phyloP scores from a whole-genome alignment of 2,797 vertebrate genomes.

The Lagodon rhomboides region DNA sequence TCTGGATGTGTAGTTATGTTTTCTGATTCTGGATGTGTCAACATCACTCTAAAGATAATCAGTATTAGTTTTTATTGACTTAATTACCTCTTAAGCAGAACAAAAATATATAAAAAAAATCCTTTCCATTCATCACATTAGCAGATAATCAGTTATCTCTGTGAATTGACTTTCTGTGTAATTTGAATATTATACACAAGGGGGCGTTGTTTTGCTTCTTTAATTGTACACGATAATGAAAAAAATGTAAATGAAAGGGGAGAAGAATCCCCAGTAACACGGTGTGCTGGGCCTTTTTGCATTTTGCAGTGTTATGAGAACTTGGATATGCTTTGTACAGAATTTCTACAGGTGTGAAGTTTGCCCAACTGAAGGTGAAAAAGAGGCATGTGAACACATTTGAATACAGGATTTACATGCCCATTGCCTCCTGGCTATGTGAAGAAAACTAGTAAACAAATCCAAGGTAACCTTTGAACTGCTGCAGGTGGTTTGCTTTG shows the following conservation, averaged over 20 bases:
- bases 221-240: conserved; percentile 49
- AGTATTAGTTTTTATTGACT: conserved; percentile 82
- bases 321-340: conserved; percentile 76
- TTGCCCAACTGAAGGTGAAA: conserved; percentile 49
- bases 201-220: conserved; percentile 65
- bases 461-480: conserved; percentile 55
- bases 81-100: conserved; percentile 75
- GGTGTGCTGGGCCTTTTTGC: conserved; percentile 63
- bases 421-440: conserved; percentile 20
- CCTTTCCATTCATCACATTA: conserved; percentile 54
- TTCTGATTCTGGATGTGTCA: conserved; percentile 58
- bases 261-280: conserved; percentile 39
- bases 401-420: conserved; percentile 53
- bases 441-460: conserved; percentile 48
- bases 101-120: conserved; percentile 32
- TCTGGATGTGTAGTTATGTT: conserved; percentile 55
- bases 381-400: conserved; percentile 39
- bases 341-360: conserved; percentile 69
- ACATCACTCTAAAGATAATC: conserved; percentile 73
- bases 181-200: conserved; percentile 81
- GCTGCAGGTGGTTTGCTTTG: conserved; percentile 56
- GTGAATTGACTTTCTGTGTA: conserved; percentile 62
- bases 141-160: conserved; percentile 40
- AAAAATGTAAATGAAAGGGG: conserved; percentile 35
- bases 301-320: conserved; percentile 78